These are phyloP conservation scores for Amiota mariae DNA, from an alignment of 2,888 invertebrate species.

Conservation along the genomic window DNA sequence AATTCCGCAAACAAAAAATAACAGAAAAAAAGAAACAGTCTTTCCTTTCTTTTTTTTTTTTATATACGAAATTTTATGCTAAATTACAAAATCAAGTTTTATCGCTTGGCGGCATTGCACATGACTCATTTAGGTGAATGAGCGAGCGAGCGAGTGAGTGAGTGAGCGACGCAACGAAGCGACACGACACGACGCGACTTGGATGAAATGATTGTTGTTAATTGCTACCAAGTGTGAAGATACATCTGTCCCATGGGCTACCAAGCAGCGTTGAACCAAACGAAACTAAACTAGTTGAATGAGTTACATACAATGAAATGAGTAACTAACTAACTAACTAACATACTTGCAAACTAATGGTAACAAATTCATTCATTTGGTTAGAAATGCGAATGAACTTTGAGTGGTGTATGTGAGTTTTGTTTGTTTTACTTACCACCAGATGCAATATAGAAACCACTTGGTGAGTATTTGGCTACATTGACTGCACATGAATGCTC, in stretches of 20 bases:
- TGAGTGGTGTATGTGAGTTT: background rate
- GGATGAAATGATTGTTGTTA: background rate
- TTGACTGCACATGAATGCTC: conserved; percentile 96
- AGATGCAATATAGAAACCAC: conserved; percentile 98
- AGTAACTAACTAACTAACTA: no score
- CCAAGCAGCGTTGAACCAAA: no score
- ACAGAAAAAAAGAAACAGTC: no score
- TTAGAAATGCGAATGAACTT: background rate
- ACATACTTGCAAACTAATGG: no score
- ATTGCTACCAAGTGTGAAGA: conserved; percentile 18
- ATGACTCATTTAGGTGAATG: conserved; percentile 19
- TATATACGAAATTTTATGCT: conserved; percentile 17
- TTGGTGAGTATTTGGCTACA: conserved; percentile 98
- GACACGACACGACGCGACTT: background rate
- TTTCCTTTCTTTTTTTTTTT: background rate
- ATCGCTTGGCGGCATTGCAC: background rate
- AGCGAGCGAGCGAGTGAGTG: background rate
- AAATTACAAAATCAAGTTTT: conserved; percentile 26
- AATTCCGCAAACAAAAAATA: no score
- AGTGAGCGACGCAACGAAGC: conserved; percentile 6
- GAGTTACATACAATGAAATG: no score
- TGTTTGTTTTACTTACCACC: conserved; percentile 81
- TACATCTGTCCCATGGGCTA: conserved; percentile 6
- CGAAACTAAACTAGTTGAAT: no score
- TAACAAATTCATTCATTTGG: background rate